phyloP scores from a whole-genome alignment of 1,140 invertebrate genomes.

The Holotrichia oblita region DNA sequence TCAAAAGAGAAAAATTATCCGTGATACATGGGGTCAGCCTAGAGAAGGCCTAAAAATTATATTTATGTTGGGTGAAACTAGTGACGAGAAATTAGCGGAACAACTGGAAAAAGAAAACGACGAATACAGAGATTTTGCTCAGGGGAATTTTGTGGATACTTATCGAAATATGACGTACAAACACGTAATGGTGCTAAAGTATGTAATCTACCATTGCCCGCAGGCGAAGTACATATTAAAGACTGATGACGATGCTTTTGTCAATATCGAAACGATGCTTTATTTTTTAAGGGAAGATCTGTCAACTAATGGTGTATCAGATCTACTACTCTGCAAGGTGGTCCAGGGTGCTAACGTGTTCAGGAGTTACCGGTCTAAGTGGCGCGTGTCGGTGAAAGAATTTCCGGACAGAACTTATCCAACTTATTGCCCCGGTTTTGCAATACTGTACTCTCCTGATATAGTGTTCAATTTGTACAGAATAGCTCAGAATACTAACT shows the following conservation, averaged over 20 bases:
- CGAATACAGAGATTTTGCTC: conserved; percentile 75
- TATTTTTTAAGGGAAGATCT: conserved; percentile 69
- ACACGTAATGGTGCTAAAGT: conserved; percentile 86
- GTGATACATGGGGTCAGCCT: conserved; percentile 74
- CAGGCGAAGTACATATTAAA: conserved; percentile 79
- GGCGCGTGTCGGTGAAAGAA: conserved; percentile 77
- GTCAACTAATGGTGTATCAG: conserved; percentile 67
- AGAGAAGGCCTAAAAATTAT: conserved; percentile 64
- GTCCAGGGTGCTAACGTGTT: conserved; percentile 63
- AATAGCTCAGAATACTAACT: conserved; percentile 68
- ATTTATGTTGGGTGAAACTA: conserved; percentile 75
- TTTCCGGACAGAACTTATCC: conserved; percentile 74
- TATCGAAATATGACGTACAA: conserved; percentile 91
- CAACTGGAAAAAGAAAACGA: conserved; percentile 69
- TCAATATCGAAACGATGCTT: conserved; percentile 73
- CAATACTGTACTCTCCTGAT: conserved; percentile 77
- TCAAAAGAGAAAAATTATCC: conserved; percentile 68
- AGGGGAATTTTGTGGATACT: conserved; percentile 80
- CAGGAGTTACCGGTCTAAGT: conserved; percentile 77
- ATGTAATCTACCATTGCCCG: conserved; percentile 75
- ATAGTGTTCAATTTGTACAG: conserved; percentile 72
- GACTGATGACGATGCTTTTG: conserved; percentile 83
- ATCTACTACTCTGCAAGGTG: conserved; percentile 70
- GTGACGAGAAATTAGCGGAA: conserved; percentile 60
- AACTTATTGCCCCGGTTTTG: conserved; percentile 76